These are phyloP conservation scores for Ellobius talpinus DNA, from an alignment of 2,113 vertebrate genomes.

Conservation along the genomic window DNA sequence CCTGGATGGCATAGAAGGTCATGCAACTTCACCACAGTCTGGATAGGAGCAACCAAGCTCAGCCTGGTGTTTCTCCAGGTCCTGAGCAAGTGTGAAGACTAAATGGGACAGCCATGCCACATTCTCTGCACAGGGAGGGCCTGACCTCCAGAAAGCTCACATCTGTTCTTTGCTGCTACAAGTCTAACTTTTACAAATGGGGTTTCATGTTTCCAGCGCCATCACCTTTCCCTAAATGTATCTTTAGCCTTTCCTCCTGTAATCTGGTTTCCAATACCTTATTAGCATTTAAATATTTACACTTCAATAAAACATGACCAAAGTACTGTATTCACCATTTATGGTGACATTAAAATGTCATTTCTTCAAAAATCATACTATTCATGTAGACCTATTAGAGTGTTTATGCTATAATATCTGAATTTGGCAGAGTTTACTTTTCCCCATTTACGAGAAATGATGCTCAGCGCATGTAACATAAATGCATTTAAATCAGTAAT, in stretches of 20 bases:
- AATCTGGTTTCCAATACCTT: background rate
- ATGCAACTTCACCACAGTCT: background rate
- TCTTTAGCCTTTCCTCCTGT: background rate
- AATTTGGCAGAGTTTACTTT: constrained; percentile 36
- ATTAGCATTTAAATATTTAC: background rate
- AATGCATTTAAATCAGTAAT: constrained; percentile 42
- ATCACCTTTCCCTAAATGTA: background rate
- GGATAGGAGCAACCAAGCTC: no score
- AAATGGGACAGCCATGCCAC: background rate
- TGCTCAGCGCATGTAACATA: background rate
- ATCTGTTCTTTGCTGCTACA: background rate
- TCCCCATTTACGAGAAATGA: background rate
- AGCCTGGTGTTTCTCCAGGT: background rate
- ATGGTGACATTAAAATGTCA: constrained; percentile 25
- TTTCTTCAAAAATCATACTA: constrained; percentile 1
- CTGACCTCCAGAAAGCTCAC: background rate
- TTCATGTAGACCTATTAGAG: constrained; percentile 23
- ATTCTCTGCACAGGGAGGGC: background rate
- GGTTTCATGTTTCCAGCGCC: rapidly evolving
- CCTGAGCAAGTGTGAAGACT: background rate
- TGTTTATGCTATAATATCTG: constrained; percentile 1
- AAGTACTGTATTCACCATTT: background rate
- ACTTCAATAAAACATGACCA: background rate
- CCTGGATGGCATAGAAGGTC: background rate
- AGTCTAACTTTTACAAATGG: background rate